Percentiles rank a stretch among this genome's conserved stretches.
phyloP scores from a whole-genome alignment of 2,113 vertebrate species.

The Campylomormyrus numenius region DNA sequence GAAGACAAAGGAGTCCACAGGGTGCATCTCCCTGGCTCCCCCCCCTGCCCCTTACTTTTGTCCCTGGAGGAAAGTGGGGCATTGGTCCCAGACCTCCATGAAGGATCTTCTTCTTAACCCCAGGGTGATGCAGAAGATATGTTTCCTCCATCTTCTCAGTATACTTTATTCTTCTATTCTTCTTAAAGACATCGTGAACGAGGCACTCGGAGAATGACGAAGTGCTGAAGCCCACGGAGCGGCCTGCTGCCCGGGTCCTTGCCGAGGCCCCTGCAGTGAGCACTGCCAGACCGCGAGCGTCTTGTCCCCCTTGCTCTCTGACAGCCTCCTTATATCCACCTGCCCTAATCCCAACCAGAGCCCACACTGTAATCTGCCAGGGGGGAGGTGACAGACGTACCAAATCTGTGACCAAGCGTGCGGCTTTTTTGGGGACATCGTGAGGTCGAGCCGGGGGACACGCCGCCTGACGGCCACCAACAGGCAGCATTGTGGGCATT shows the following conservation, averaged over 20 bases:
- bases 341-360: constrained; percentile 53
- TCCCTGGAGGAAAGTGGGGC: constrained; percentile 68
- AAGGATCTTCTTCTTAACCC: constrained; percentile 77
- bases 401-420: background rate
- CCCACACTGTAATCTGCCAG: constrained; percentile 47
- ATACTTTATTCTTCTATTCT: background rate
- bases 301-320: constrained; percentile 54
- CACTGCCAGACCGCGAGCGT: background rate
- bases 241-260: too few species aligned
- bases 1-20: background rate
- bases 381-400: constrained; percentile 27
- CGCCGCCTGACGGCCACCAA: background rate
- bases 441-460: background rate
- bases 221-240: background rate
- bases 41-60: constrained; percentile 59
- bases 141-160: constrained; percentile 64
- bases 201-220: background rate
- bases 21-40: background rate
- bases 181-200: background rate
- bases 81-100: constrained; percentile 66
- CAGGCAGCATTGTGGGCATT: background rate
- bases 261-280: constrained; percentile 11
- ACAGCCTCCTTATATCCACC: constrained; percentile 63
- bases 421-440: background rate
- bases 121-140: constrained; percentile 64